A percentile compares a stretch with the other conserved stretches of the same genome.
These are phyloP conservation scores for Dromococcyx pavoninus DNA, from an alignment of 2,797 vertebrate species.

Conservation along the genomic window DNA sequence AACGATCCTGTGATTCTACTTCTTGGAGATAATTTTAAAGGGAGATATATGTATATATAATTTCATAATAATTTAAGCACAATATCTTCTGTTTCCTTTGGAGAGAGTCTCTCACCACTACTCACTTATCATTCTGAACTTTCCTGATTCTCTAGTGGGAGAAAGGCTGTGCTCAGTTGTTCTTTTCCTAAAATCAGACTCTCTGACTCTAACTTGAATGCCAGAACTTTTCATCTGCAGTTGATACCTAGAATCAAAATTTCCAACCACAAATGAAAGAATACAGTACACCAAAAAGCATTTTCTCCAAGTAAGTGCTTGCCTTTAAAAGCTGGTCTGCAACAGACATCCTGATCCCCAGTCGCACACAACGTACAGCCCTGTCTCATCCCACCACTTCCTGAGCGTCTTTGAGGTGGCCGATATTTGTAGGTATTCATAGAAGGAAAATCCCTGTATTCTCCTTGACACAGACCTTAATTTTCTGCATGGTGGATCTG, in stretches of 20 bases:
- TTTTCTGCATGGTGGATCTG: background rate
- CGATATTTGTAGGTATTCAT: background rate
- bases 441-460: background rate
- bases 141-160: background rate
- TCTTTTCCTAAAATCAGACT: background rate
- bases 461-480: rapidly evolving
- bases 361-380: background rate
- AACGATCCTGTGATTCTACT: background rate
- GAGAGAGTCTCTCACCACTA: background rate
- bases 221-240: background rate
- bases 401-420: background rate
- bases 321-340: background rate
- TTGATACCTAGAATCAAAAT: background rate
- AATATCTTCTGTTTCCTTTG: background rate
- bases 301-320: background rate
- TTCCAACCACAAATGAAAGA: background rate
- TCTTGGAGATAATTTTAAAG: background rate
- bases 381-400: background rate
- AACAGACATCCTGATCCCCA: background rate
- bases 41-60: background rate
- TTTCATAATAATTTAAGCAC: background rate
- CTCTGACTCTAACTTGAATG: background rate
- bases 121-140: background rate
- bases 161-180: background rate
- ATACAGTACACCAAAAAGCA: background rate